Evolutionary conservation across 2,797 vertebrate species (phyloP).

Genomic region (Parauchenoglanis punctatus): DNA sequence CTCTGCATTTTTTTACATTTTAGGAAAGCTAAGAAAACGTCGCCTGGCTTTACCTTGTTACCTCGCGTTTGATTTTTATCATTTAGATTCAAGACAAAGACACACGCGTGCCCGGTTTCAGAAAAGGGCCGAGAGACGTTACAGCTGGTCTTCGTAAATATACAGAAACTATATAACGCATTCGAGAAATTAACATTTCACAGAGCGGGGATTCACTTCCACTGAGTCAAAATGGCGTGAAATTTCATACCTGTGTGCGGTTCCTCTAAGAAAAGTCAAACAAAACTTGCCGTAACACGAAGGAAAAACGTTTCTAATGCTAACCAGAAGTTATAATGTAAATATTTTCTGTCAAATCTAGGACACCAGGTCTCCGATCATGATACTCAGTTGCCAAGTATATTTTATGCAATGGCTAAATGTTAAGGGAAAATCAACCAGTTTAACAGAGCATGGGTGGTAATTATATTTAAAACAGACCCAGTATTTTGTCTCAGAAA

Average conservation of each 20-base stretch:
- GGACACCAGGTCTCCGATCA: slow-evolving; percentile 7
- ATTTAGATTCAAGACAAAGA: background rate
- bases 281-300: slow-evolving; percentile 8
- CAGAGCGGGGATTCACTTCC: background rate
- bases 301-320: slow-evolving; percentile 12
- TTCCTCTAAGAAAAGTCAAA: slow-evolving; percentile 2
- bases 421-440: slow-evolving; percentile 13
- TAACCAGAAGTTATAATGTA: slow-evolving; percentile 39
- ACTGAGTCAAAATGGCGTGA: background rate
- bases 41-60: background rate
- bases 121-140: background rate
- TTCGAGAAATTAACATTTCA: slow-evolving; percentile 22
- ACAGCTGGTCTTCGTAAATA: slow-evolving; percentile 7
- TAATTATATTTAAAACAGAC: slow-evolving; percentile 44
- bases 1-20: background rate
- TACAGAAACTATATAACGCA: background rate
- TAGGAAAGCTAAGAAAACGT: background rate
- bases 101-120: background rate
- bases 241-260: slow-evolving; percentile 16
- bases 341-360: slow-evolving; percentile 34
- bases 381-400: slow-evolving; percentile 16
- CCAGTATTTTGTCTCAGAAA: background rate
- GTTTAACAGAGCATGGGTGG: slow-evolving; percentile 41
- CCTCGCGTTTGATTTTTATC: background rate
- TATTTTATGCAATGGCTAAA: slow-evolving; percentile 45